Base-by-base conservation (phyloP, 2,797 vertebrate species). In the Microctenopoma steveboyesi region DNA sequence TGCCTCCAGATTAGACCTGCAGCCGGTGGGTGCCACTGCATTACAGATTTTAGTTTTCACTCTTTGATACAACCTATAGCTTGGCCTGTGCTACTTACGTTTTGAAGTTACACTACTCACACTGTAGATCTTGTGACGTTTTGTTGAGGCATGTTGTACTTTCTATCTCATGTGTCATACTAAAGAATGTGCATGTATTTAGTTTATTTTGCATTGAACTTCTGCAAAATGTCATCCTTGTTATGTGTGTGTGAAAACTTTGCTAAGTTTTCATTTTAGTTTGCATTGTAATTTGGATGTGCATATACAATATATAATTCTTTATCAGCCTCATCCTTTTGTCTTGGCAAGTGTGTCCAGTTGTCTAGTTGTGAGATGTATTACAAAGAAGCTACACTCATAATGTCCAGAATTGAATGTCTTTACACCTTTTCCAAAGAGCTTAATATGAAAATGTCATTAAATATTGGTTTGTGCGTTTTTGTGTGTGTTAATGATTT, bases 1-100 rank as follows among this genome's bases (percentile, higher is more conserved):
- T 1, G 80, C 82, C 9, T 90, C 91, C 82, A 91, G 92, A 87
- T 81, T 89, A 59, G 92, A 95, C 78, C 84, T 86, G 59, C 81
- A 90, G 89, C 94, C 92, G 91, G 91, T 94, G 93, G 79, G 87
- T 83, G 69, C 54, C 45, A 0, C 68, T 50, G 75, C 68, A 47
- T 28, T 18, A 28, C 5, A 40, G 33, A 33, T 27, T 7, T 25
- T 39, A 22, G 22, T 15, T 2, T 35, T 18, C 5, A 27, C 6
- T 14, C 22, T 16, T 25, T 71, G 16, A 57, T 8, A 51, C 9
- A 15, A 30, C 15, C 69, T 57, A 77, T 7, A 2, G 47, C 14
- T 3, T 59, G 53, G 18, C 9, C 9, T 67, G 57, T 18, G 22
- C 30, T 15, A 10, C 14, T 39, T 22, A 12, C 4, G 25, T 39